phyloP scores from a whole-genome alignment of 2,888 invertebrate genomes.

The Vannuccia rotundouncinata region DNA sequence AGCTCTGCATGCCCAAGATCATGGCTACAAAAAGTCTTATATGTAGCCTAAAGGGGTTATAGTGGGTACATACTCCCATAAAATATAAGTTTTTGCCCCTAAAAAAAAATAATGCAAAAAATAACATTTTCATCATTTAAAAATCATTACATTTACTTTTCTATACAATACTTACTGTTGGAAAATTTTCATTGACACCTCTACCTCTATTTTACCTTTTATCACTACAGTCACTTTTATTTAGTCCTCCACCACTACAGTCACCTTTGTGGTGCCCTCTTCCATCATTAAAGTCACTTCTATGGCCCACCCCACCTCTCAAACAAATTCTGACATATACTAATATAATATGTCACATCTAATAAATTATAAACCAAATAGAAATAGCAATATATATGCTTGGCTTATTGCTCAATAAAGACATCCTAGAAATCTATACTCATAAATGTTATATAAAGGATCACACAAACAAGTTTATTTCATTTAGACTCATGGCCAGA shows the following conservation, averaged over 20 bases:
- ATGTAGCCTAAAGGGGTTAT: no score
- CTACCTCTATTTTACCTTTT: not conserved
- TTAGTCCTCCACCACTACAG: not conserved
- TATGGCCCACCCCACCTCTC: not conserved
- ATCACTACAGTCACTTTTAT: slow-evolving; percentile 14
- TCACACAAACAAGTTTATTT: not conserved
- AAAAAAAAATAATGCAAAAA: no score
- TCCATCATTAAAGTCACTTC: slow-evolving; percentile 1
- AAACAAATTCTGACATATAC: not conserved
- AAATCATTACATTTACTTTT: no score
- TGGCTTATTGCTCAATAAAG: slow-evolving; percentile 11
- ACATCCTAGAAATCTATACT: not conserved
- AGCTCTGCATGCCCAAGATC: no score
- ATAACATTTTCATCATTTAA: no score
- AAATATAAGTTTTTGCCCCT: no score
- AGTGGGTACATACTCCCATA: no score
- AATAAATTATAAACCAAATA: slow-evolving; percentile 20
- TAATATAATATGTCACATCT: slow-evolving; percentile 13
- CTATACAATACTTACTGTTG: no score
- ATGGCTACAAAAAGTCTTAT: no score
- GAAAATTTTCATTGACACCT: no score
- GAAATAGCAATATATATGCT: slow-evolving; percentile 11
- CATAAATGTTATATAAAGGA: not conserved
- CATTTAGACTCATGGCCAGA: no score
- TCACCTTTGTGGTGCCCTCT: slow-evolving; percentile 2